Base-by-base conservation (phyloP, 2,113 vertebrate genomes). In the Cyprinodon variegatus region DNA sequence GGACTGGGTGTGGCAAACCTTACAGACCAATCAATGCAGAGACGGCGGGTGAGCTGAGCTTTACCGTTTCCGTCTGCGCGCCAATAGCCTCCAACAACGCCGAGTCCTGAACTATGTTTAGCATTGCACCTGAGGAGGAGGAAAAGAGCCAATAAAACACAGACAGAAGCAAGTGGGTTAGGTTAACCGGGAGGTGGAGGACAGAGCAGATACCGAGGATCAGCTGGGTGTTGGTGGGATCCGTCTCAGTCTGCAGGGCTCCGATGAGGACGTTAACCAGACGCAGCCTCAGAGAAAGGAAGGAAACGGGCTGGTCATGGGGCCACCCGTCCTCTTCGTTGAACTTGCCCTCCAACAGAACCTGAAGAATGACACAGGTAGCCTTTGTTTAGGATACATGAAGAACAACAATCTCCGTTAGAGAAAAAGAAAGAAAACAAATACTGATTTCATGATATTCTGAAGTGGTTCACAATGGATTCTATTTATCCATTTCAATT, bases 81-180 rank as follows among this genome's bases (percentile, higher is more conserved):
- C 96, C 97, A 80, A 97, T 97, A 81, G 96, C 96, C 93, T 99
- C 97, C 64, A 98, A 85, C 74, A 99, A 94, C 14, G 97, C 97
- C 12, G 97, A 98, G 90, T 99, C 97, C 87, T 98, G 97, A 84
- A 99, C 97, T 79, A 99, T 98, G 89, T 98, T 98, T 86, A 99
- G 91, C 97, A 99, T 99, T 57, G 97, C 97, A 90, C 97, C 97
- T 99, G 79, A 37, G 68, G 29, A 88, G n/a, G 12, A 7, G 20
- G 50, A 22, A 53, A 66, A 36, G 53, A 50, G 3, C 8, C 20
- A 57, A 57, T 41, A 9, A 6, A 41, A 41, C 17, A 57, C 17
- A 57, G 9, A 57, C 14, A 14, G 13, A 48, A 4, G 14, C 5
- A 11, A 45, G 11, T 11, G 9, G 43, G 9, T 15, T 53, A 53